Percentiles rank a stretch among this genome's conserved stretches.
phyloP scores from a whole-genome alignment of 2,888 invertebrate species.

The Alcis repandata region DNA sequence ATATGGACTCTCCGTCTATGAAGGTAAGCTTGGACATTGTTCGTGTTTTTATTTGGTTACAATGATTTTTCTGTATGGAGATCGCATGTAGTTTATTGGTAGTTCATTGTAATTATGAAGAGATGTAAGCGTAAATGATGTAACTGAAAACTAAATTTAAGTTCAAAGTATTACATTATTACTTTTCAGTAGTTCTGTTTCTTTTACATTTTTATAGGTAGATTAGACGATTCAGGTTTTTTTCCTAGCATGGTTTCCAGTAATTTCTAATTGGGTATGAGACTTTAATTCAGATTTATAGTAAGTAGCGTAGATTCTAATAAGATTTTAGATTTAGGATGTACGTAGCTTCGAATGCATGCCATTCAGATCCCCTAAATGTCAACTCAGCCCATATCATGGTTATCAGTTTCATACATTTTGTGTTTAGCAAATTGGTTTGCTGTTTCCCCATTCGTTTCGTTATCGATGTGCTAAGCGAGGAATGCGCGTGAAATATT shows the following conservation, averaged over 20 bases:
- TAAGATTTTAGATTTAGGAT: slow-evolving; percentile 46
- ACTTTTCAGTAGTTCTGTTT: slow-evolving; percentile 4
- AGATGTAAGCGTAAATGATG: background rate
- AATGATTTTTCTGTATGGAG: slow-evolving; percentile 43
- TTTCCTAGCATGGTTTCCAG: slow-evolving; percentile 54
- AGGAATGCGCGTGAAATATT: slow-evolving; percentile 53
- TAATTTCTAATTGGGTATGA: slow-evolving; percentile 45
- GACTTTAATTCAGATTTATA: slow-evolving; percentile 39
- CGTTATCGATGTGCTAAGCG: slow-evolving; percentile 67
- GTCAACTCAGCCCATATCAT: slow-evolving; percentile 42
- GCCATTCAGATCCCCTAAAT: slow-evolving; percentile 49
- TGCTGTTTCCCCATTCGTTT: slow-evolving; percentile 65
- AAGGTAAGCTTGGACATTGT: slow-evolving; percentile 87
- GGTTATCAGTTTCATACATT: slow-evolving; percentile 50
- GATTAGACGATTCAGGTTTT: slow-evolving; percentile 25
- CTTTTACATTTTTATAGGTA: slow-evolving; percentile 29
- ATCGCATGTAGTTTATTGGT: slow-evolving; percentile 51
- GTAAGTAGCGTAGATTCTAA: slow-evolving; percentile 48
- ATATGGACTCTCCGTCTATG: slow-evolving; percentile 94
- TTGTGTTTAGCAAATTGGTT: slow-evolving; percentile 69
- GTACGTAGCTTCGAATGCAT: slow-evolving; percentile 60
- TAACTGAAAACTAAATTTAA: background rate
- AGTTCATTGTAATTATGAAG: background rate
- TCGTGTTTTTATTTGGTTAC: slow-evolving; percentile 34
- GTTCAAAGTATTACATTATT: background rate